These are phyloP conservation scores for Drosophila suboccidentalis DNA, from an alignment of 2,888 invertebrate species.

Conservation along the genomic window DNA sequence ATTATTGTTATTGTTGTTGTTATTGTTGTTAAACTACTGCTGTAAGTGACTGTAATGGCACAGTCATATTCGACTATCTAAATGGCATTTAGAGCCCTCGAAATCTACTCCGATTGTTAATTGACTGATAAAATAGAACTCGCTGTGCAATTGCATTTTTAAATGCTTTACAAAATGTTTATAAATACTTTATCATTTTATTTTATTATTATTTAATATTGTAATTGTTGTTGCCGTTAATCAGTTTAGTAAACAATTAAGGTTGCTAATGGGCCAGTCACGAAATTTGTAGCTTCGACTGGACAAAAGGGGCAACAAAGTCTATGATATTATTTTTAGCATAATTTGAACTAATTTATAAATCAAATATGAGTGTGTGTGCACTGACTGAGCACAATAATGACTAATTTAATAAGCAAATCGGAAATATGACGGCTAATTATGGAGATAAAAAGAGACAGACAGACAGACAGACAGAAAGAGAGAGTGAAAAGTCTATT, in stretches of 20 bases:
- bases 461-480: not conserved
- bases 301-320: slow-evolving; percentile 8
- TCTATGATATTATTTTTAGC: slow-evolving; percentile 57
- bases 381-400: slow-evolving; percentile 15
- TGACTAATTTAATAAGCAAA: slow-evolving; percentile 60
- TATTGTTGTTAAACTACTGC: not conserved
- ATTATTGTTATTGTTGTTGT: not conserved
- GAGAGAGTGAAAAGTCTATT: slow-evolving; percentile 7
- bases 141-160: slow-evolving; percentile 50
- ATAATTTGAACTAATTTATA: slow-evolving; percentile 69
- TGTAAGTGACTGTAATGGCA: slow-evolving; percentile 14
- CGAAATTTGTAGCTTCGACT: slow-evolving; percentile 38
- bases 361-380: slow-evolving; percentile 52
- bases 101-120: slow-evolving; percentile 42
- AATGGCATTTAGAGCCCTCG: slow-evolving; percentile 46
- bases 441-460: slow-evolving; percentile 21
- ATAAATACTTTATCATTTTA: slow-evolving; percentile 3
- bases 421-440: slow-evolving; percentile 48
- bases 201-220: slow-evolving; percentile 8
- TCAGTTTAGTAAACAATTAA: slow-evolving; percentile 45
- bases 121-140: slow-evolving; percentile 33
- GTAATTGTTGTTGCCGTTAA: slow-evolving; percentile 20
- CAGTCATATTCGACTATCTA: slow-evolving; percentile 42
- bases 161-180: slow-evolving; percentile 37
- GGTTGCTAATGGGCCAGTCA: slow-evolving; percentile 62